Conservation (phyloP, 2,888 invertebrate species). For the Coenonympha glycerion region DNA sequence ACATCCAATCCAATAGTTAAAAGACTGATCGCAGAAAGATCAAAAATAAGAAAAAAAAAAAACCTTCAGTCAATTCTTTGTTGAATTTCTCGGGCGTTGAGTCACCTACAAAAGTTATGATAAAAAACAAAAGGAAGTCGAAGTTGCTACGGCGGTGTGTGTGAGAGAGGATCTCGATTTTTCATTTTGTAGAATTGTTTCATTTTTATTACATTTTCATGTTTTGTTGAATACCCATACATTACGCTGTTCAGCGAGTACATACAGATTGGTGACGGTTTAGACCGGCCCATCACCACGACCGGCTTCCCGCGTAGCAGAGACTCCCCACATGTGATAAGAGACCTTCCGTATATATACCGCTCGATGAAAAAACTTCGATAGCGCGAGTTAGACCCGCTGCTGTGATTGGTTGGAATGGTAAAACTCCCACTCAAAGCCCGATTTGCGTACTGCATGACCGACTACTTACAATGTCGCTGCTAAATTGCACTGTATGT, state of each 20-base stretch:
- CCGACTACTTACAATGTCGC: too few species aligned
- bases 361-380: slow-evolving; percentile 38
- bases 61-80: too few species aligned
- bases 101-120: not conserved
- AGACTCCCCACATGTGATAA: slow-evolving; percentile 39
- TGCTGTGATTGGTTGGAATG: slow-evolving; percentile 35
- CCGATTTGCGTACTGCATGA: not conserved
- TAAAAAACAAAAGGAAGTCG: slow-evolving; percentile 42
- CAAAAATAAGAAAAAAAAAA: too few species aligned
- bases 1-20: too few species aligned
- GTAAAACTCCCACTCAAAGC: too few species aligned
- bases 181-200: slow-evolving; percentile 38
- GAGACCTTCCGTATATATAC: slow-evolving; percentile 31
- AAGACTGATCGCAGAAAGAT: too few species aligned
- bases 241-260: slow-evolving; percentile 40
- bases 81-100: not conserved
- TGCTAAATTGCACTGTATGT: too few species aligned
- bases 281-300: slow-evolving; percentile 46
- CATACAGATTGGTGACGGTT: slow-evolving; percentile 45
- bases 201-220: slow-evolving; percentile 34
- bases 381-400: slow-evolving; percentile 49
- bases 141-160: slow-evolving; percentile 44
- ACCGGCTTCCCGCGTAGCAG: slow-evolving; percentile 47
- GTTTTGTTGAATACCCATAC: slow-evolving; percentile 39
- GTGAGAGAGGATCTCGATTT: slow-evolving; percentile 44